Base-by-base conservation (phyloP, 2,113 vertebrate genomes). In the Ochotona princeps region DNA sequence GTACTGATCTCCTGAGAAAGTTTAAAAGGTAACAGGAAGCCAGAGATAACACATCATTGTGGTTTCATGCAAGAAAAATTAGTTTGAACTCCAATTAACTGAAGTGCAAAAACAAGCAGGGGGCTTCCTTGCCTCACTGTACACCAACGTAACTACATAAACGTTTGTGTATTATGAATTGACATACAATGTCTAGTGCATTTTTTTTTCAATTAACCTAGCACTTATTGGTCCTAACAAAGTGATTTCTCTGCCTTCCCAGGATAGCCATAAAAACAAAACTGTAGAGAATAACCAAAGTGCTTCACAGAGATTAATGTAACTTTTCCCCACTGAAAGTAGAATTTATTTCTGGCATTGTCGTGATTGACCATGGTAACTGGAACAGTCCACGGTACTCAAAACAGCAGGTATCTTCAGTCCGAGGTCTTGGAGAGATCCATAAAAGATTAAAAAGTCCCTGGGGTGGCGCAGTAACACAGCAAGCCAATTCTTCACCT, bases 51-150 rank as follows among this genome's bases (percentile, higher is more conserved):
- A 78, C 12, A 65, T 74, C 90, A 69, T 28, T 65, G 54, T 38
- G 26, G 32, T 83, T 80, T 96, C 94, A 57, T 70, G 63, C 25
- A 74, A 80, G n/a, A 75, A 91, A 94, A 94, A 66, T 63, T 7
- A 51, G 74, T 79, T n/a, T 93, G 83, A 90, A 82, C 13, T 89
- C 63, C 7, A 86, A 10, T 93, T 49, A 95, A 61, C 73, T 38
- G 21, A 84, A 38, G 76, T n/a, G 49, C 38, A 76, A 66, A 90
- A 67, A 57, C 54, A 14, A 14, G 5, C 14, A 57, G 83, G 78
- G 63, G 65, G 18, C 38, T 44, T 44, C 38, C 38, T 44, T 44
- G 38, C 26, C 15, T 74, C 80, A 54, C 30, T 67, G n/a, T 72
- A 75, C 20, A 84, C 47, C 21, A 90, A 83, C 47, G 35, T 54